phyloP scores from a whole-genome alignment of 2,888 invertebrate species.

The Parascotia fuliginaria region DNA sequence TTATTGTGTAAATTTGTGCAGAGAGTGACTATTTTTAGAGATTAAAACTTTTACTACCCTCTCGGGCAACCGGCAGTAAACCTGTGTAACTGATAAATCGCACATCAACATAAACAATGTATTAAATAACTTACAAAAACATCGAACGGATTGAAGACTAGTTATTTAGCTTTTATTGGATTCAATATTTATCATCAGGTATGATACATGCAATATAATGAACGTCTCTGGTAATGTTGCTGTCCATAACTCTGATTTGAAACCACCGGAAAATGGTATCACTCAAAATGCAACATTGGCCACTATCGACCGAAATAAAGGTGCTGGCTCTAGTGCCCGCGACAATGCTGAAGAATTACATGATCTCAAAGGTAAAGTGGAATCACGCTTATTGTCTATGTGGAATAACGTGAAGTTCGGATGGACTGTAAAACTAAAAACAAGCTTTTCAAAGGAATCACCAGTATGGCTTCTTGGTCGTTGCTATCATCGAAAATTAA shows the following conservation, averaged over 20 bases:
- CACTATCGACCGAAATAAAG: constrained; percentile 53
- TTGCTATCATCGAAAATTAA: constrained; percentile 91
- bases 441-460: constrained; percentile 92
- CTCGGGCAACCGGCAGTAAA: not conserved
- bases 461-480: constrained; percentile 94
- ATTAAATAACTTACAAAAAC: not conserved
- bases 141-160: constrained; percentile 21
- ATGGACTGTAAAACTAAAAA: constrained; percentile 92
- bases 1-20: not conserved
- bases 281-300: constrained; percentile 52
- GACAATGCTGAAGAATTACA: constrained; percentile 73
- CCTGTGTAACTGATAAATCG: not conserved
- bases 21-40: not conserved
- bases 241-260: constrained; percentile 57
- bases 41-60: not conserved
- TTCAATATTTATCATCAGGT: constrained; percentile 21
- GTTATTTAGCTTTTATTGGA: constrained; percentile 23
- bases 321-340: constrained; percentile 63
- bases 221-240: constrained; percentile 64
- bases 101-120: not conserved
- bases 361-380: constrained; percentile 91
- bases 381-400: constrained; percentile 93
- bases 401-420: constrained; percentile 97
- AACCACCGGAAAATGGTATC: constrained; percentile 53
- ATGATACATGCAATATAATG: constrained; percentile 55